phyloP scores from a whole-genome alignment of 2,797 vertebrate species.

The Cirrhinus molitorella region DNA sequence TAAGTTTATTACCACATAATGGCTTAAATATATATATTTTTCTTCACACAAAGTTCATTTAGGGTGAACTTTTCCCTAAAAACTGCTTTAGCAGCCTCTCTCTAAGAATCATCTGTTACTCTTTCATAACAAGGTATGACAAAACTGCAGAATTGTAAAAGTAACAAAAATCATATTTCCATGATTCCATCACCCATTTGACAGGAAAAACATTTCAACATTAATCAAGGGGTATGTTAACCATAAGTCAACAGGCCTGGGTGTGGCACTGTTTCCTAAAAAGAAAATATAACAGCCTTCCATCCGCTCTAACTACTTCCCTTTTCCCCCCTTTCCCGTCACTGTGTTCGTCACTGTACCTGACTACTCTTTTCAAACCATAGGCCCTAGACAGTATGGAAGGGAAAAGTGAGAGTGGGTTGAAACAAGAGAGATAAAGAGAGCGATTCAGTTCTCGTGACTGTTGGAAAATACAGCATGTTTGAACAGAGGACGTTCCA shows the following conservation, averaged over 20 bases:
- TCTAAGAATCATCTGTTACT: not conserved
- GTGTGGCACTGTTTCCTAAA: slow-evolving; percentile 38
- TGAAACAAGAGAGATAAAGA: slow-evolving; percentile 34
- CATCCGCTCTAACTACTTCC: slow-evolving; percentile 60
- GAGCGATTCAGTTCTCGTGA: slow-evolving; percentile 68
- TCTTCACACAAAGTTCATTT: not conserved
- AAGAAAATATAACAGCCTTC: slow-evolving; percentile 13
- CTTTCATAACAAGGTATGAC: not conserved
- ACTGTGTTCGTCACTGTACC: slow-evolving; percentile 54
- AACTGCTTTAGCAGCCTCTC: not conserved
- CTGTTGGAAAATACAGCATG: slow-evolving; percentile 72
- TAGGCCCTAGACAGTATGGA: slow-evolving; percentile 39
- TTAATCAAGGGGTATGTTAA: slow-evolving; percentile 61
- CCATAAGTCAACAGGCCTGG: slow-evolving; percentile 17
- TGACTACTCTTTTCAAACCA: slow-evolving; percentile 49
- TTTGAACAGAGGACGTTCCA: slow-evolving; percentile 75
- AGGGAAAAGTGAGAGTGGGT: slow-evolving; percentile 31
- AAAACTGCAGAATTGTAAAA: not conserved
- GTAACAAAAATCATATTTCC: slow-evolving; percentile 25
- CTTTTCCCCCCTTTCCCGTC: slow-evolving; percentile 7
- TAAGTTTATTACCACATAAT: not conserved
- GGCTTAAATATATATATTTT: not conserved
- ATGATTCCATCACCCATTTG: slow-evolving; percentile 62
- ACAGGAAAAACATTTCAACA: slow-evolving; percentile 70
- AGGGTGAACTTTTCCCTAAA: not conserved